phyloP scores from a whole-genome alignment of 2,888 invertebrate species.

The Spilosoma lubricipeda region DNA sequence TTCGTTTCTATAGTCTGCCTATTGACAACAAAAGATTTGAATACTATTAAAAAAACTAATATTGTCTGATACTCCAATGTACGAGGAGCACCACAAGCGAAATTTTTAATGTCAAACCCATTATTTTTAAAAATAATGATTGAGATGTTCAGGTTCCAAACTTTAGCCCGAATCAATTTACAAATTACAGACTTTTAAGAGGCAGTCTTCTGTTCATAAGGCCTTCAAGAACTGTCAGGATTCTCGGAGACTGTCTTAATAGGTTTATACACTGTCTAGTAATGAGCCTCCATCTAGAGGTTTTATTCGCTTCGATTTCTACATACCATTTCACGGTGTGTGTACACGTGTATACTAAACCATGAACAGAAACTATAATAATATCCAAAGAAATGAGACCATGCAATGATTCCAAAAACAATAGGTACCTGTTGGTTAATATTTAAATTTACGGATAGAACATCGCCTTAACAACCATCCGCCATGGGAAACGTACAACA shows the following conservation, averaged over 20 bases:
- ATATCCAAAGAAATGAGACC: neutral
- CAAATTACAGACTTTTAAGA: neutral
- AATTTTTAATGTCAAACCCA: neutral
- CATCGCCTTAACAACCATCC: slow-evolving; percentile 56
- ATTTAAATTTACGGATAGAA: neutral
- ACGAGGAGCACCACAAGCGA: too few species aligned
- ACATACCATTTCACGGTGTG: neutral
- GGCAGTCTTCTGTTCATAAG: neutral
- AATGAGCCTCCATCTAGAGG: neutral
- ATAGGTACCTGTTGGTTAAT: neutral
- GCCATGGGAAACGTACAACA: slow-evolving; percentile 10
- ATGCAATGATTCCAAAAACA: neutral
- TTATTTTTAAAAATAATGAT: neutral
- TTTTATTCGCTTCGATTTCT: neutral
- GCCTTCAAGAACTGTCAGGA: neutral
- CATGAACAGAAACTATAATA: neutral
- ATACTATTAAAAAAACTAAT: neutral
- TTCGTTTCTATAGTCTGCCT: too few species aligned
- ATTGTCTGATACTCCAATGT: too few species aligned
- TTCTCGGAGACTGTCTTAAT: neutral
- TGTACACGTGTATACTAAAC: neutral
- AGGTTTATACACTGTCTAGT: neutral
- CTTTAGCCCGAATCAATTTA: too few species aligned
- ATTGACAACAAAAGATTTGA: neutral
- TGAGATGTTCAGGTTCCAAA: neutral